These are phyloP conservation scores for Podargus strigoides DNA, from an alignment of 2,797 vertebrate genomes.

Conservation along the genomic window DNA sequence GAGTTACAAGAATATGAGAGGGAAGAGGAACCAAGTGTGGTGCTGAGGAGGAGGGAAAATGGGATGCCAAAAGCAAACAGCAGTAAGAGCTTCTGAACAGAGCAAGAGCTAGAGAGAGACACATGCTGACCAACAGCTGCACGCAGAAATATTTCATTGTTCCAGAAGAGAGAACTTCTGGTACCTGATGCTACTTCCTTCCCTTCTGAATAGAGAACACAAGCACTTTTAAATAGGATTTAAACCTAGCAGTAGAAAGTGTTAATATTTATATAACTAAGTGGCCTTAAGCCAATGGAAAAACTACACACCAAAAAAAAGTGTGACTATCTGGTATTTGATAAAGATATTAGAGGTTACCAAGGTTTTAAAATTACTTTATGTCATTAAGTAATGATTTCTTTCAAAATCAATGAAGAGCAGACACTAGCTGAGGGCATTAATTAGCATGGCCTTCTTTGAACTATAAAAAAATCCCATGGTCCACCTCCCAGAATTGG, in stretches of 20 bases:
- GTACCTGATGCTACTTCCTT: not conserved
- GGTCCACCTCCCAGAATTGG: not conserved
- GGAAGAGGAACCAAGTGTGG: not conserved
- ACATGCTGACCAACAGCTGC: not conserved
- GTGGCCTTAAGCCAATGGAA: conserved; percentile 24
- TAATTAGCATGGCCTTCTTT: not conserved
- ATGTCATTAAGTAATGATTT: conserved; percentile 12
- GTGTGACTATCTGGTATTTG: conserved; percentile 28
- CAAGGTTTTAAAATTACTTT: not conserved
- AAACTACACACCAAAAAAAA: not conserved
- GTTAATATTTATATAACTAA: conserved; percentile 44
- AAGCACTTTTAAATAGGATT: conserved; percentile 30
- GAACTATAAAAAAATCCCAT: not conserved
- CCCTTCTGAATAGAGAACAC: conserved; percentile 3
- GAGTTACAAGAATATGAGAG: not conserved
- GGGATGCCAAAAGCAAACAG: not conserved
- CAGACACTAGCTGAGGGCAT: not conserved
- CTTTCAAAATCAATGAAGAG: conserved; percentile 19
- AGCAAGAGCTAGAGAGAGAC: not conserved
- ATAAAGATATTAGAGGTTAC: conserved; percentile 20
- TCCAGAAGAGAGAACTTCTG: conserved; percentile 36
- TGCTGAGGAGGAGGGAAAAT: not conserved
- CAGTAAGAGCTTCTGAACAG: not conserved
- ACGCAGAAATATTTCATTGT: not conserved
- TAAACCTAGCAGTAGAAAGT: not conserved